These are phyloP conservation scores for Turritopsis rubra DNA, from an alignment of 30 jellyfish, hydroid and myxozoan species.

Conservation along the genomic window DNA sequence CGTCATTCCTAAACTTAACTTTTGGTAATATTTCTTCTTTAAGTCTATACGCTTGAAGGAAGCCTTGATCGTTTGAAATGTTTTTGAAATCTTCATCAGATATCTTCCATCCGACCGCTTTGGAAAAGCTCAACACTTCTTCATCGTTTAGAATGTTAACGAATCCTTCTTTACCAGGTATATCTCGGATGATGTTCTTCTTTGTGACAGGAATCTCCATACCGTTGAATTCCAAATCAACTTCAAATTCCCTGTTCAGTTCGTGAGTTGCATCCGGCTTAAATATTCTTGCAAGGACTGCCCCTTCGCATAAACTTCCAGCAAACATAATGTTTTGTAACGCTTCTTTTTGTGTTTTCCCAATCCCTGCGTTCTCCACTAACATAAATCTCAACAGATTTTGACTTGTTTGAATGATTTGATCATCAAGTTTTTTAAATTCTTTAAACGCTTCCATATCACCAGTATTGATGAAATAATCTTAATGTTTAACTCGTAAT, in stretches of 20 bases:
- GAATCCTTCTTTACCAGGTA: not conserved
- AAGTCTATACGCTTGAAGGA: not conserved
- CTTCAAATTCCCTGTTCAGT: slow-evolving; percentile 13
- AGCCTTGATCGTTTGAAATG: not conserved
- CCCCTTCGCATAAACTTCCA: slow-evolving; percentile 24
- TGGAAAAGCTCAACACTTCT: not conserved
- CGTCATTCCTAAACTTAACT: not conserved
- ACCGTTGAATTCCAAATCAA: slow-evolving; percentile 17
- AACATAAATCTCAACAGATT: not conserved
- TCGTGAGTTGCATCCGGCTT: not conserved
- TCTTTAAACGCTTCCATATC: not conserved
- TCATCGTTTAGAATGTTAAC: not conserved
- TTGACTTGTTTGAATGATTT: not conserved
- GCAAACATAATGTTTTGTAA: not conserved
- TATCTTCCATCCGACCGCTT: not conserved
- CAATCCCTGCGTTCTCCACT: not conserved
- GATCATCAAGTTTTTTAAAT: not conserved
- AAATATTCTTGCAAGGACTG: slow-evolving; percentile 16
- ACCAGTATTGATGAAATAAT: too few relatives aligned
- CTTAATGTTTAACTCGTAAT: not conserved
- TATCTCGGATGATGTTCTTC: not conserved
- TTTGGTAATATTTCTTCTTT: not conserved
- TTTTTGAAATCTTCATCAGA: not conserved
- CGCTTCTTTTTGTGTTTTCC: slow-evolving; percentile 10
- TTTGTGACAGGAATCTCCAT: not conserved